These are phyloP conservation scores for Cryptomyrus ogoouensis DNA, from an alignment of 2,113 vertebrate genomes.

Conservation along the genomic window DNA sequence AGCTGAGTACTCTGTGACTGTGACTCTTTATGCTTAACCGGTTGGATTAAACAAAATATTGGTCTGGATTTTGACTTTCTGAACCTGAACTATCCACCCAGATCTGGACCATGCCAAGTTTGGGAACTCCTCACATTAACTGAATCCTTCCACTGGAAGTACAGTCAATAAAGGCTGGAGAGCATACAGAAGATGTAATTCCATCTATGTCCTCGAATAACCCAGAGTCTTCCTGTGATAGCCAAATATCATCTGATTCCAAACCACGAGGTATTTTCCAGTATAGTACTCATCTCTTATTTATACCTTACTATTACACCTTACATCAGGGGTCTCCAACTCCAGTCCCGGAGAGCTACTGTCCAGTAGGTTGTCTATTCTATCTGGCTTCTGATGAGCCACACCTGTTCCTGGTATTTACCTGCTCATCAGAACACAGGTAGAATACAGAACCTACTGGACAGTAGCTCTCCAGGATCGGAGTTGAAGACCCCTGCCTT, in stretches of 20 bases:
- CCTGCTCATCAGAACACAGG: too few relatives aligned
- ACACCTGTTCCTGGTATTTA: not conserved
- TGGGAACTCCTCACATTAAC: not conserved
- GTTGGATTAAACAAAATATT: not conserved
- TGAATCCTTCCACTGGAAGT: not conserved
- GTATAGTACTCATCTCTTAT: not conserved
- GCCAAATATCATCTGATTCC: not conserved
- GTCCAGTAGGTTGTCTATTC: too few relatives aligned
- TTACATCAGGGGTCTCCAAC: not conserved
- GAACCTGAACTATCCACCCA: not conserved
- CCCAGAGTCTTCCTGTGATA: not conserved
- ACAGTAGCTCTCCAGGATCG: too few relatives aligned
- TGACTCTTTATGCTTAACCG: not conserved
- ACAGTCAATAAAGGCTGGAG: not conserved
- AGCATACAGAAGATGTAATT: not conserved
- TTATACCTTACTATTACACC: not conserved
- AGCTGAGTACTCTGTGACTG: not conserved
- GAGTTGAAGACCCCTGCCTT: too few relatives aligned
- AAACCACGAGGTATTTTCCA: not conserved
- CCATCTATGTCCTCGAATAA: not conserved
- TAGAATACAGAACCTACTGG: too few relatives aligned
- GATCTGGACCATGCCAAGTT: not conserved
- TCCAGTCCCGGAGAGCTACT: too few relatives aligned
- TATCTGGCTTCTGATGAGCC: too few relatives aligned
- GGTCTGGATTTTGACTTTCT: not conserved